These are phyloP conservation scores for Tichodroma muraria DNA, from an alignment of 2,113 vertebrate species.

Conservation along the genomic window DNA sequence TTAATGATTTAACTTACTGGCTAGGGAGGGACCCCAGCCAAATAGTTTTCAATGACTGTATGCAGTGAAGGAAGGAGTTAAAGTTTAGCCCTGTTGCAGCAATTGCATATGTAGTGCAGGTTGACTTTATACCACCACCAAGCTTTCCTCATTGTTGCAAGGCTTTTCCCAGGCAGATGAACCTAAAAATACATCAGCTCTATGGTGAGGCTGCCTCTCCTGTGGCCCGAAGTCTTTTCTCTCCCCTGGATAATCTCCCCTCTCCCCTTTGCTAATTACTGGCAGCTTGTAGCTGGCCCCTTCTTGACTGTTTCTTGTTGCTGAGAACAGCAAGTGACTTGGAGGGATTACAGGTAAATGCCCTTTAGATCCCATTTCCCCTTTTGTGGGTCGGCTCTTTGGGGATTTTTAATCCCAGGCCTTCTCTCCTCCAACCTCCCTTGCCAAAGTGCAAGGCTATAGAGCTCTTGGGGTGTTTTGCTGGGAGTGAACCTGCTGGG, in stretches of 20 bases:
- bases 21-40: not conserved
- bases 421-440: not conserved
- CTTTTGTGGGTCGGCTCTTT: rapidly evolving
- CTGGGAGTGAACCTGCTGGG: not conserved
- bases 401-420: not conserved
- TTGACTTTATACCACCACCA: not conserved
- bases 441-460: not conserved
- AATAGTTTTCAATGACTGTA: not conserved
- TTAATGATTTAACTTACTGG: not conserved
- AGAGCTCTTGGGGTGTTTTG: not conserved
- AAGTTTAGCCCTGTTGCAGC: conserved; percentile 3
- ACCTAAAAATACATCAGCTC: conserved; percentile 41
- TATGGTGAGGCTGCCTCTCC: not conserved
- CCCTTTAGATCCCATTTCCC: not conserved
- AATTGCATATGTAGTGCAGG: not conserved
- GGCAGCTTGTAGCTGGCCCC: not conserved
- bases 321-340: not conserved
- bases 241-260: not conserved
- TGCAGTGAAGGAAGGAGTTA: conserved; percentile 13
- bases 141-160: conserved; percentile 12
- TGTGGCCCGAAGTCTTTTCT: not conserved
- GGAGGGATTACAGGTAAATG: not conserved
- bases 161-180: conserved; percentile 36
- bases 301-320: not conserved
- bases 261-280: not conserved